Evolutionary conservation across 1,140 invertebrate species (phyloP), one percentile per base, ranked within the genome.

Genomic region (Eumaeus atala): DNA sequence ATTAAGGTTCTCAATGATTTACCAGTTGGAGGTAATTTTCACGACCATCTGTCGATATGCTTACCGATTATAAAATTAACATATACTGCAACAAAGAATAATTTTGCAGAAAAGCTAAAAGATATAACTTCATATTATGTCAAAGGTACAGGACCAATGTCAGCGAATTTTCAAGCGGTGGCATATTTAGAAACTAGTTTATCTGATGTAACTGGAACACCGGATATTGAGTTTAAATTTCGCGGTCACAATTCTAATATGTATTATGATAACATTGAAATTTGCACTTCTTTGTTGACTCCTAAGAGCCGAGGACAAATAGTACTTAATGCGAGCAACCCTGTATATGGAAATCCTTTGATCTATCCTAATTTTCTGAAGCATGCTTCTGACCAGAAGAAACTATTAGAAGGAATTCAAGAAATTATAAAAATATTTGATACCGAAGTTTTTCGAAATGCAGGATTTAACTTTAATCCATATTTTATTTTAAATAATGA

Each of bases 321-420:
- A 1, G 88, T 89, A 48, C 77, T 96, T 3, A 89, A 86, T 50
- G 91, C 90, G n/a, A 91, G 89, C 9, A 90, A 97, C 84, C 94
- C 95, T 65, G 38, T 87, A 0, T 89, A 90, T 35, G 89, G 92
- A 14, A 89, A 90, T 67, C 94, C 95, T 0, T 84, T 92, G 17
- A 91, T 98, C 55, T 92, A 95, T 76, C 93, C 95, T 0, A 94
- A 93, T 68, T 97, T 96, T 74, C 85, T 97, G 16, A 92, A 91
- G 21, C 90, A 95, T 61, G 89, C 91, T 0, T 90, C 92, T 12
- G 95, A 96, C 71, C 89, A 93, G 11, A 90, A 90, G 9, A 91
- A 90, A 37, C 77, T 96, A 9, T 88, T 95, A 14, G 92, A 94
- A 64, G 94, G 93, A 16, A 75, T 90, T 48, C 88, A 89, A 49